These are phyloP conservation scores for Galaxias olidus DNA, from an alignment of 2,797 vertebrate genomes.

Conservation along the genomic window DNA sequence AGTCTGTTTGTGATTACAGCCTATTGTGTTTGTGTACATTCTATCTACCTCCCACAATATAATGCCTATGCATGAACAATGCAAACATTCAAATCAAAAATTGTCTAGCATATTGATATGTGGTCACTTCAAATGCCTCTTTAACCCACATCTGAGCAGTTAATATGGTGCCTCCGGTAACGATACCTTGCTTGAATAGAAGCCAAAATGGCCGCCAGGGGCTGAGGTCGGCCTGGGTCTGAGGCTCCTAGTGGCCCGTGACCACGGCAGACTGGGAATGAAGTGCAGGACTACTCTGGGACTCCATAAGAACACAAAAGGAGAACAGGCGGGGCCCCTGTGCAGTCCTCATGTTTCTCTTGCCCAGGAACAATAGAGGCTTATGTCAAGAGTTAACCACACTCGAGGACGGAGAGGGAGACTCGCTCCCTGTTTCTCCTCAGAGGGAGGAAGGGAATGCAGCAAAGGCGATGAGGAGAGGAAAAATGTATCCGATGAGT, in stretches of 20 bases:
- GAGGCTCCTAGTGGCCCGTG: constrained; percentile 56
- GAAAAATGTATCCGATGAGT: too few species aligned
- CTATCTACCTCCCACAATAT: background rate
- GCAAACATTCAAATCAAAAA: constrained; percentile 9
- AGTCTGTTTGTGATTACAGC: constrained; percentile 32
- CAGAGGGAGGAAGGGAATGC: background rate
- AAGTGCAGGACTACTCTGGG: constrained; percentile 42
- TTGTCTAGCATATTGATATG: background rate
- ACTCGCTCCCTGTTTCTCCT: background rate
- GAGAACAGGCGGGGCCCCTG: constrained; percentile 50
- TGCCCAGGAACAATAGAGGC: constrained; percentile 61
- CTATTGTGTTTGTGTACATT: background rate
- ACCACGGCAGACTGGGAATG: constrained; percentile 51
- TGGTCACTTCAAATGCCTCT: constrained; percentile 6
- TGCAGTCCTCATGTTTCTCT: constrained; percentile 65
- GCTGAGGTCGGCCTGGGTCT: constrained; percentile 58
- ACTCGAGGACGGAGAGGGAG: constrained; percentile 23
- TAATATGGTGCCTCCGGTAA: constrained; percentile 30
- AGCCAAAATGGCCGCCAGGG: constrained; percentile 59
- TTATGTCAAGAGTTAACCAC: constrained; percentile 52
- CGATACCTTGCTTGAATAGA: constrained; percentile 43
- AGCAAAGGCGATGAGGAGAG: background rate
- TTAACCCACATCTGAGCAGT: constrained; percentile 3
- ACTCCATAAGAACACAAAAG: constrained; percentile 49
- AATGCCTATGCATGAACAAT: constrained; percentile 15